These are phyloP conservation scores for Listronotus oregonensis DNA, from an alignment of 1,140 invertebrate species.

Conservation along the genomic window DNA sequence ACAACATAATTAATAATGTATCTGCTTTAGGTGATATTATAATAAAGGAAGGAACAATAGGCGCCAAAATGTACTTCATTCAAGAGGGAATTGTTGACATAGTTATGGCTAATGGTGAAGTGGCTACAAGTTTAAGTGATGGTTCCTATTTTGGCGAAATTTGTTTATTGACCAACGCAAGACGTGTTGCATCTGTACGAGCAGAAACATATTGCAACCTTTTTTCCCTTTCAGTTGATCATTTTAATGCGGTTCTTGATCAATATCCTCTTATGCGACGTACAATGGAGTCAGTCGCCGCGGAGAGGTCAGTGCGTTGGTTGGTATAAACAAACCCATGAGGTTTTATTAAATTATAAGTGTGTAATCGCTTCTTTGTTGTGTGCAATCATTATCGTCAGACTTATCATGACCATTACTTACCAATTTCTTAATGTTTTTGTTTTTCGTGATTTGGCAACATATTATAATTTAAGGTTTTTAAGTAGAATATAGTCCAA, in stretches of 20 bases:
- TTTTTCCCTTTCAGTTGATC: constrained; percentile 96
- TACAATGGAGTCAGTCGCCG: constrained; percentile 99
- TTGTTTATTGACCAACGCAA: constrained; percentile 91
- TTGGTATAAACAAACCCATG: constrained; percentile 59
- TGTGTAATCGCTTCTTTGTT: constrained; percentile 54
- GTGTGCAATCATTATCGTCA: constrained; percentile 29
- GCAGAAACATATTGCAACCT: constrained; percentile 99
- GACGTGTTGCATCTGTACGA: constrained; percentile 92
- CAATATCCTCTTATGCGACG: constrained; percentile 97
- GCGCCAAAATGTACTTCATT: constrained; percentile 99
- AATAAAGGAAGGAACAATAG: constrained; percentile 96
- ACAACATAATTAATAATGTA: too few species aligned
- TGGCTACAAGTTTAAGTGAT: constrained; percentile 96
- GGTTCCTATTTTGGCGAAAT: constrained; percentile 99
- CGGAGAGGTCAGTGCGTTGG: constrained; percentile 82
- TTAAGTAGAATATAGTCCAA: too few species aligned
- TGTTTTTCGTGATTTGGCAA: constrained; percentile 1
- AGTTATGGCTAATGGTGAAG: constrained; percentile 94
- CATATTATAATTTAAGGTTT: too few species aligned
- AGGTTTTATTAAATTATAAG: constrained; percentile 55
- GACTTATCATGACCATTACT: neutral
- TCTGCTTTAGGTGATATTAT: constrained; percentile 94
- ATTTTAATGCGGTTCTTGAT: constrained; percentile 96
- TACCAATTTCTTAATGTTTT: neutral
- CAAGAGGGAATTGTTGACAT: constrained; percentile 99